Conservation (phyloP, 2,888 invertebrate species). For the Rhagophthalmus giganteus region DNA sequence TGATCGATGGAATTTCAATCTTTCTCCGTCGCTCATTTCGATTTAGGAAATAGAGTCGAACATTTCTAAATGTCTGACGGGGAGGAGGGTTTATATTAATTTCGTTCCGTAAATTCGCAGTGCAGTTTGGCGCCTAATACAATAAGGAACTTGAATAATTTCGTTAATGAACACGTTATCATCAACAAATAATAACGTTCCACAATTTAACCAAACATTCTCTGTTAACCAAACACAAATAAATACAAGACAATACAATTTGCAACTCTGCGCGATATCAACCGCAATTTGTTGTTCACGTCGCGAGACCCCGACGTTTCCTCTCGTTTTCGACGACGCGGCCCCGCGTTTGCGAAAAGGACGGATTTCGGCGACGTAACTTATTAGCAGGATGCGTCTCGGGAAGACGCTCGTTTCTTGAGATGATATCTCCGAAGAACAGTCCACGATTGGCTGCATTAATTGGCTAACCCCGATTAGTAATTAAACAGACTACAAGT, state of each 20-base stretch:
- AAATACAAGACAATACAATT: constrained; percentile 40
- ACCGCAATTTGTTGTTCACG: constrained; percentile 27
- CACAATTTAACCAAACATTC: constrained; percentile 36
- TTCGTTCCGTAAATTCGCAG: too few relatives aligned
- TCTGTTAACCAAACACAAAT: constrained; percentile 37
- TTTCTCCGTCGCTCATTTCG: too few relatives aligned
- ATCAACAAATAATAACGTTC: constrained; percentile 34
- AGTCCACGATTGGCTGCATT: constrained; percentile 48
- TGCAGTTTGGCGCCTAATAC: too few relatives aligned
- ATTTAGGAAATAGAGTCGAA: too few relatives aligned
- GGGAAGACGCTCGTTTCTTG: constrained; percentile 27
- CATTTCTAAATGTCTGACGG: too few relatives aligned
- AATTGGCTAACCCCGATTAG: constrained; percentile 49
- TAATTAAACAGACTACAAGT: constrained; percentile 48
- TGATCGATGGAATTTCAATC: too few relatives aligned
- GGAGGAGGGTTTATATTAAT: too few relatives aligned
- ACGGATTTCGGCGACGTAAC: constrained; percentile 8
- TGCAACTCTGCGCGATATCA: constrained; percentile 34
- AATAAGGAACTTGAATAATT: constrained; percentile 20
- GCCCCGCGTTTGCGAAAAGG: constrained; percentile 3
- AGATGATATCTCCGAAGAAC: constrained; percentile 39
- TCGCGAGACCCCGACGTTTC: constrained; percentile 5
- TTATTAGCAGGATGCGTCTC: neutral
- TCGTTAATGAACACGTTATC: constrained; percentile 26
- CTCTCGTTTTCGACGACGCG: constrained; percentile 7